Conservation (phyloP, 2,113 vertebrate species). For the Lepus europaeus region DNA sequence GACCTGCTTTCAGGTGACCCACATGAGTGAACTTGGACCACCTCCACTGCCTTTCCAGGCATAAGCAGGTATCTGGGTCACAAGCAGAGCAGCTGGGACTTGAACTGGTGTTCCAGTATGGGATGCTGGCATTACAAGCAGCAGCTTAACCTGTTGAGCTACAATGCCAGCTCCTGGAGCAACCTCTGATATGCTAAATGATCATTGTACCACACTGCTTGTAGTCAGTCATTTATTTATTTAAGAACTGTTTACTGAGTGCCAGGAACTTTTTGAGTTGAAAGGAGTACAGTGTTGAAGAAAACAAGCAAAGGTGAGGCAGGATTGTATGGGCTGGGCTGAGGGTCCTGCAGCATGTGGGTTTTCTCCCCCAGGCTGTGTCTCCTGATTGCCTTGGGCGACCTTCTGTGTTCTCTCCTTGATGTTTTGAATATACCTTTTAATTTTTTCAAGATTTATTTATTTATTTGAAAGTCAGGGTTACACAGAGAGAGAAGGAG, state of each 20-base stretch:
- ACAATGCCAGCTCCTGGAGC: no score
- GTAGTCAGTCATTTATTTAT: neutral
- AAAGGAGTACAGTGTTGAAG: neutral
- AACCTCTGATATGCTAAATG: neutral
- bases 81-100: no score
- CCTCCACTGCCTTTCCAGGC: no score
- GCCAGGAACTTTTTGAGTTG: neutral
- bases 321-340: neutral
- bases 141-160: no score
- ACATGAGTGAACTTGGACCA: no score
- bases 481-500: no score
- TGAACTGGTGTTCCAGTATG: no score
- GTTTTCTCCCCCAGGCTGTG: neutral
- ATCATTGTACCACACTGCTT: neutral
- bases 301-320: neutral
- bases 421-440: neutral
- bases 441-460: neutral
- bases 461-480: no score
- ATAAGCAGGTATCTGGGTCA: no score
- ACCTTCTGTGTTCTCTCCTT: neutral
- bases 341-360: rapidly evolving
- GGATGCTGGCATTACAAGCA: no score
- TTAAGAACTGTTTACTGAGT: neutral
- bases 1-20: no score
- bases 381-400: neutral